Evolutionary conservation across 2,888 invertebrate species (phyloP), one percentile per base, ranked within the genome.

Genomic region (Urechis unicinctus): DNA sequence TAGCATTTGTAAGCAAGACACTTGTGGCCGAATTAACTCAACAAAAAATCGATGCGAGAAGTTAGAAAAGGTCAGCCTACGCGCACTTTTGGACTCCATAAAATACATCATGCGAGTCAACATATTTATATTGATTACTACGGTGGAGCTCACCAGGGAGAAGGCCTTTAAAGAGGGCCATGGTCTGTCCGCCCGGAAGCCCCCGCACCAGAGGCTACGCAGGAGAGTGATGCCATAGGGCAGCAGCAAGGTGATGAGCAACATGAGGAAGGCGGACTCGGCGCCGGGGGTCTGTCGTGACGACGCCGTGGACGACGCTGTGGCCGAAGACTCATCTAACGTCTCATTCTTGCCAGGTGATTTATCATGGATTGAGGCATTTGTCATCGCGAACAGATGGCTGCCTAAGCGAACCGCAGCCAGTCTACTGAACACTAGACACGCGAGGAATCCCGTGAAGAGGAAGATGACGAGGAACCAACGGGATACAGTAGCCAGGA

Each of bases 181-280:
- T 0, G 65, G 68, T n/a, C 67, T 55, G 24, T 65, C 63, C 4
- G 58, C 56, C 13, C 65, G 48, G 26, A 64, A 63, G 2, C 61
- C 57, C 0, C 67, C 68, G 2, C 47, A 52, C 65, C 65, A 68
- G 0, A 64, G 4, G 1, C 68, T 62, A 3, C 70, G 50, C 0
- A 68, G 13, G 21, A 68, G 59, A 29, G 63, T 63, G 2, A 68
- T 21, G 1, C 60, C 55, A 42, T 66, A 58, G 0, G 72, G 71
- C 1, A 67, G 52, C 21, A 68, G 17, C 4, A 63, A 17, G 1
- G 61, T 46, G 2, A 66, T 28, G 4, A 62, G 29, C 17, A 67
- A 29, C 61, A 67, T 62, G 3, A 61, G 56, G 48, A 65, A 65
- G 4, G 46, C 29, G 4, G 45, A 44, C 30, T 50, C 55, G 3